Evolutionary conservation across 2,797 vertebrate species (phyloP).

Genomic region (Pachyuromys duprasi): DNA sequence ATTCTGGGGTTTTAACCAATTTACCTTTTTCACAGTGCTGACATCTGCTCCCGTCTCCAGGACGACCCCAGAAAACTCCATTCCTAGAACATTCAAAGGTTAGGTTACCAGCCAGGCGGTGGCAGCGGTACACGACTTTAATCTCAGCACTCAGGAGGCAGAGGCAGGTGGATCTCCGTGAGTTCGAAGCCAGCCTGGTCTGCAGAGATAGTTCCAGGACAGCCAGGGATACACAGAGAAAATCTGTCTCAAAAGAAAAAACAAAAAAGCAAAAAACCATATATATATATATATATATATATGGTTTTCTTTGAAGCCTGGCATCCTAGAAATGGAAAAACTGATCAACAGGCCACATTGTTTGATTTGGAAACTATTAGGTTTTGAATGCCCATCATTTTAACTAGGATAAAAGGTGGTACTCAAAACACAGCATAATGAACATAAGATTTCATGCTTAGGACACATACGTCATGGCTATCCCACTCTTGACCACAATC

Average conservation of each 20-base stretch:
- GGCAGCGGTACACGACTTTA: not conserved
- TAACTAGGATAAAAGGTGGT: not conserved
- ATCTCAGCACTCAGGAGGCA: not conserved
- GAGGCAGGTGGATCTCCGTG: no score
- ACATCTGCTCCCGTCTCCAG: constrained; percentile 77
- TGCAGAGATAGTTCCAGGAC: not conserved
- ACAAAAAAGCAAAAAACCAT: not conserved
- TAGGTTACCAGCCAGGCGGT: not conserved
- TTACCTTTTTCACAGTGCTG: constrained; percentile 64
- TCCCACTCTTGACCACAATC: not conserved
- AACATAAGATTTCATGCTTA: not conserved
- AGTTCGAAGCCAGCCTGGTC: not conserved
- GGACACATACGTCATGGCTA: not conserved
- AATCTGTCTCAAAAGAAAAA: not conserved
- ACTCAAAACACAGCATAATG: not conserved
- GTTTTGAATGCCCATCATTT: not conserved
- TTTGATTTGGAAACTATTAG: not conserved
- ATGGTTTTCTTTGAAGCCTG: not conserved
- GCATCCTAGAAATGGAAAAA: not conserved
- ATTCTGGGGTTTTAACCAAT: accelerated
- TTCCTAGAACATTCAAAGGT: constrained; percentile 74
- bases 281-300: not conserved
- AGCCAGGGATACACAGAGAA: not conserved
- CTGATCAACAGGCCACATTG: not conserved
- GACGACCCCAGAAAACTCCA: constrained; percentile 84